A percentile compares a stretch with the other conserved stretches of the same genome.
Evolutionary conservation across 64 coral and sea anemone species (phyloP).

Genomic region (Anthopleura sola): DNA sequence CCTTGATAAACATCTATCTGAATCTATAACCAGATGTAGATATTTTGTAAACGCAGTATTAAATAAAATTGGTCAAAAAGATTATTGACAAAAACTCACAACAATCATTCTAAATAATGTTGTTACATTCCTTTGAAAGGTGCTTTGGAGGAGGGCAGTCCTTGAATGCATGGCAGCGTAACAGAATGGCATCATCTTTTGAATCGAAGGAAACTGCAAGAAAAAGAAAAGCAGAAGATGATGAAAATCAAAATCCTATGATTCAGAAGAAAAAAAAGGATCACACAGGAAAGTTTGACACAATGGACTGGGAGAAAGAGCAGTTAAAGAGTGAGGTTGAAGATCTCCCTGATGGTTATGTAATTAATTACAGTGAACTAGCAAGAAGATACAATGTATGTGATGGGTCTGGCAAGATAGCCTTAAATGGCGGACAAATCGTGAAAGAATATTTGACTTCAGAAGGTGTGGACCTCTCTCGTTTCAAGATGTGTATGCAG

Average conservation of each 20-base stretch:
- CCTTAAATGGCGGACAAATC: not conserved
- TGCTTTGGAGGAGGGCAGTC: constrained; percentile 18
- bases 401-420: not conserved
- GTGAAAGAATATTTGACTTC: constrained; percentile 7
- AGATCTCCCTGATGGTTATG: not conserved
- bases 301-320: not conserved
- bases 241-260: not conserved
- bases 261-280: not conserved
- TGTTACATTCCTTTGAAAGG: not conserved
- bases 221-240: constrained; percentile 2
- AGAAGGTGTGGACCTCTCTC: constrained; percentile 17
- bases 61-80: too few species aligned
- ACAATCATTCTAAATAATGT: not conserved
- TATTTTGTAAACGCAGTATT: too few species aligned
- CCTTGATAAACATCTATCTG: too few species aligned
- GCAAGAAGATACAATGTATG: not conserved
- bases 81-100: too few species aligned
- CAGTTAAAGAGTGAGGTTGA: not conserved
- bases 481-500: not conserved
- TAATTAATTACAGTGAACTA: constrained; percentile 10
- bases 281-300: not conserved
- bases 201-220: not conserved
- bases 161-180: constrained; percentile 6
- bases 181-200: not conserved
- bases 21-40: too few species aligned